phyloP scores from a whole-genome alignment of 2,113 vertebrate species.

The Tenrec ecaudatus region DNA sequence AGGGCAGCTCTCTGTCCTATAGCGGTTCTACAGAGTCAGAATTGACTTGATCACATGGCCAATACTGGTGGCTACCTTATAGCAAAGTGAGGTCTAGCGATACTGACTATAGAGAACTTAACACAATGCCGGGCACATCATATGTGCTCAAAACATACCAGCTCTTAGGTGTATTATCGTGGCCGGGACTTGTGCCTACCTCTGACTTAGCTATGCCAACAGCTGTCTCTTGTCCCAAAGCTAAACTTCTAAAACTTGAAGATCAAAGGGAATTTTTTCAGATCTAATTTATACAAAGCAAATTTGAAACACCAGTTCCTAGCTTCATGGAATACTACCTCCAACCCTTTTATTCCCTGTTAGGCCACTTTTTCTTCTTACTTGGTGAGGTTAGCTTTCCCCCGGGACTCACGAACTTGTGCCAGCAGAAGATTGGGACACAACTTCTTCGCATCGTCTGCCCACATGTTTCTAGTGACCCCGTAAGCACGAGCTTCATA shows the following conservation, averaged over 20 bases:
- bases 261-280: slow-evolving; percentile 13
- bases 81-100: slow-evolving; percentile 18
- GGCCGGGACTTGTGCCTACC: not conserved
- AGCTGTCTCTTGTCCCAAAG: not conserved
- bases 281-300: slow-evolving; percentile 42
- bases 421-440: slow-evolving; percentile 93
- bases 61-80: not conserved
- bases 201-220: slow-evolving; percentile 35
- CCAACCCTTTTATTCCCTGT: not conserved
- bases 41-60: not conserved
- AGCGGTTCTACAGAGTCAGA: not conserved
- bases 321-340: slow-evolving; percentile 16
- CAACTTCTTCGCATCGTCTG: slow-evolving; percentile 93
- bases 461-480: slow-evolving; percentile 95
- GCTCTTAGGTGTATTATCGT: slow-evolving; percentile 18
- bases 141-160: not conserved
- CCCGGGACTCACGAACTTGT: slow-evolving; percentile 93
- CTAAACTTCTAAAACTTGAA: slow-evolving; percentile 15
- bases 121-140: not conserved
- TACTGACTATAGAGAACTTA: slow-evolving; percentile 9
- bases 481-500: slow-evolving; percentile 97
- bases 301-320: slow-evolving; percentile 51
- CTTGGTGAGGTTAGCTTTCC: slow-evolving; percentile 95
- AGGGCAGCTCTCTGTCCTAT: not conserved
- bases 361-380: slow-evolving; percentile 85